Evolutionary conservation across 1,140 invertebrate species (phyloP).

Genomic region (Cardiocondyla obscurior): DNA sequence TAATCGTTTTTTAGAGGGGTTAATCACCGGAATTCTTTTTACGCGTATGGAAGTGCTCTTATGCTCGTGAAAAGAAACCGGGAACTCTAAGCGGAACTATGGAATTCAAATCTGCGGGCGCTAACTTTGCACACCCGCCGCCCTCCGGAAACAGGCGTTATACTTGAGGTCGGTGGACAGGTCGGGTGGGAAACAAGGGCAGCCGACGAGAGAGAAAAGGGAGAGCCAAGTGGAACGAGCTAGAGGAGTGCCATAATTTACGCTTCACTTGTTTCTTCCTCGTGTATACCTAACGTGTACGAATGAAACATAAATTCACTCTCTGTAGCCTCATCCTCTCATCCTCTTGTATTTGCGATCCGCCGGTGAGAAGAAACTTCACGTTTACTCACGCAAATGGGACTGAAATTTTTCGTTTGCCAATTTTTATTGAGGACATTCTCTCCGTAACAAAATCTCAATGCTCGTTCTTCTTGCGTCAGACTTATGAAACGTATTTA

Average conservation of each 20-base stretch:
- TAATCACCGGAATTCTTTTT: no score
- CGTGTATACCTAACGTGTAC: slow-evolving; percentile 71
- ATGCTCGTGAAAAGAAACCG: no score
- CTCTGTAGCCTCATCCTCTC: neutral
- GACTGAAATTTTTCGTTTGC: slow-evolving; percentile 67
- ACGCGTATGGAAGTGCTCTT: no score
- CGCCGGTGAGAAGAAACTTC: slow-evolving; percentile 35
- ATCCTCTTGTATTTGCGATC: slow-evolving; percentile 25
- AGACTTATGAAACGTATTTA: neutral
- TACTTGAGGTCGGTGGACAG: neutral
- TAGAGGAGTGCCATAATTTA: slow-evolving; percentile 74
- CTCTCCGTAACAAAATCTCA: neutral
- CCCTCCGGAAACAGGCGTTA: slow-evolving; percentile 18
- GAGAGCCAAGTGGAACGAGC: slow-evolving; percentile 53
- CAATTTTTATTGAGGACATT: slow-evolving; percentile 40
- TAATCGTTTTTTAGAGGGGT: no score
- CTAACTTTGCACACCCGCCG: no score
- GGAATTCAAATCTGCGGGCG: no score
- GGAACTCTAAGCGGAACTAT: no score
- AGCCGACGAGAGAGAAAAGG: neutral
- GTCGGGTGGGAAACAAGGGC: neutral
- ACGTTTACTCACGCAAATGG: slow-evolving; percentile 49
- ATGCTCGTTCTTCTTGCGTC: neutral
- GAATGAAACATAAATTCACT: slow-evolving; percentile 76
- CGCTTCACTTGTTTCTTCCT: slow-evolving; percentile 79